A percentile compares a stretch with the other conserved stretches of the same genome.
phyloP scores from a whole-genome alignment of 1,140 invertebrate species.

The Leptestheria dahalacensis region DNA sequence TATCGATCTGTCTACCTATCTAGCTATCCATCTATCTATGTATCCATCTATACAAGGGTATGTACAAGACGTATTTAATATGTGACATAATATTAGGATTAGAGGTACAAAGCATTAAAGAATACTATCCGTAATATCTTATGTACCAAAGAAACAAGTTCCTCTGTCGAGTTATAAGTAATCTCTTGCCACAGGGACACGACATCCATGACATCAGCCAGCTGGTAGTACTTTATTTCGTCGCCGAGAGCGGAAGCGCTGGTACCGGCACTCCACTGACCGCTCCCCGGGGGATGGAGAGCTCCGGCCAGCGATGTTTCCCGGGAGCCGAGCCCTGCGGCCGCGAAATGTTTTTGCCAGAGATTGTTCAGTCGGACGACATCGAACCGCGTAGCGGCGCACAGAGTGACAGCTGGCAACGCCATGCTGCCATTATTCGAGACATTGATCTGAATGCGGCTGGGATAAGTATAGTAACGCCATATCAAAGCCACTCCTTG shows the following conservation, averaged over 20 bases:
- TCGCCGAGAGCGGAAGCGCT: not conserved
- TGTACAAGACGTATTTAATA: too few relatives aligned
- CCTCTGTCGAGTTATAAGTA: not conserved
- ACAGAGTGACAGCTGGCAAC: conserved; percentile 3
- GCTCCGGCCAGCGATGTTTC: not conserved
- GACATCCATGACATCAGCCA: not conserved
- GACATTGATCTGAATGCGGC: not conserved
- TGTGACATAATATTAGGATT: too few relatives aligned
- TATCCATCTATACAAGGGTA: too few relatives aligned
- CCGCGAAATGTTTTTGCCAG: not conserved
- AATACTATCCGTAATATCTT: too few relatives aligned
- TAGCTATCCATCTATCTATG: too few relatives aligned
- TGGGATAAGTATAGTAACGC: not conserved
- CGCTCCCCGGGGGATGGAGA: not conserved
- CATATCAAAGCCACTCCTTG: not conserved
- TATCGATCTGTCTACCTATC: too few relatives aligned
- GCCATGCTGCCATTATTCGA: not conserved
- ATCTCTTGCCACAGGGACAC: not conserved
- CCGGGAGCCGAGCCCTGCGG: not conserved
- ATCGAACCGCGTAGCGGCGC: not conserved
- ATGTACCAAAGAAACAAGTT: conserved; percentile 2
- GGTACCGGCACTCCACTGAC: not conserved
- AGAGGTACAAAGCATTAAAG: too few relatives aligned
- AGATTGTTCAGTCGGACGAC: not conserved
- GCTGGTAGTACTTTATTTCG: not conserved